Conservation (phyloP, 2,888 invertebrate species). For the Apomyelois bistriatella region DNA sequence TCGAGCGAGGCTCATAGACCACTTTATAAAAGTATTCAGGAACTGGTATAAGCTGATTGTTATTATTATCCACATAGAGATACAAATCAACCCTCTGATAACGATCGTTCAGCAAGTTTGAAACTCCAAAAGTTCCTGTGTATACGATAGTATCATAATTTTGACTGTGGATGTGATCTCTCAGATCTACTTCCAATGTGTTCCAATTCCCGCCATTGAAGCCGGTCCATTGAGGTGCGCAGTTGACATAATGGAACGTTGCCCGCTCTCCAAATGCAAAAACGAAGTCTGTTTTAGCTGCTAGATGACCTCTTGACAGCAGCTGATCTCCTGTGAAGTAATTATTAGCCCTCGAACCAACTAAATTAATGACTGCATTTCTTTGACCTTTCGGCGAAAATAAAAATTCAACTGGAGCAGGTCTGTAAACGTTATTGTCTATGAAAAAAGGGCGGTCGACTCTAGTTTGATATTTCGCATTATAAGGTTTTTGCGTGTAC, state of each 20-base stretch:
- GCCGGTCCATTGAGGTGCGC: slow-evolving; percentile 84
- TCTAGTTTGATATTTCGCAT: slow-evolving; percentile 57
- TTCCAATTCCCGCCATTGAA: slow-evolving; percentile 83
- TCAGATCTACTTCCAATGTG: slow-evolving; percentile 67
- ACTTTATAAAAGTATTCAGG: slow-evolving; percentile 74
- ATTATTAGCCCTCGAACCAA: slow-evolving; percentile 43
- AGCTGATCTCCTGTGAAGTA: slow-evolving; percentile 51
- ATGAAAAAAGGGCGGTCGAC: slow-evolving; percentile 61
- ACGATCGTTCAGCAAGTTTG: slow-evolving; percentile 67
- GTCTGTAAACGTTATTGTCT: slow-evolving; percentile 42
- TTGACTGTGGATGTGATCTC: slow-evolving; percentile 50
- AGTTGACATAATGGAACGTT: slow-evolving; percentile 84
- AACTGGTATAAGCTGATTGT: slow-evolving; percentile 64
- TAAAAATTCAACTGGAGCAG: slow-evolving; percentile 44
- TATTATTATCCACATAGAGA: slow-evolving; percentile 52
- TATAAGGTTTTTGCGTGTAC: slow-evolving; percentile 65
- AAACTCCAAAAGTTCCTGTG: slow-evolving; percentile 81
- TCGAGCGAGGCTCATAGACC: slow-evolving; percentile 70
- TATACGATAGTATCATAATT: slow-evolving; percentile 67
- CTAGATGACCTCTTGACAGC: slow-evolving; percentile 82
- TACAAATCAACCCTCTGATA: slow-evolving; percentile 55
- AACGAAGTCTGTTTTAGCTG: slow-evolving; percentile 83
- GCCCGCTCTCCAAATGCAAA: slow-evolving; percentile 80
- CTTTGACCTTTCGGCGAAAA: slow-evolving; percentile 54
- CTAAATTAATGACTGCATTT: slow-evolving; percentile 44